Base-by-base conservation (phyloP, 92 coral and sea anemone species). In the Desmophyllum pertusum region DNA sequence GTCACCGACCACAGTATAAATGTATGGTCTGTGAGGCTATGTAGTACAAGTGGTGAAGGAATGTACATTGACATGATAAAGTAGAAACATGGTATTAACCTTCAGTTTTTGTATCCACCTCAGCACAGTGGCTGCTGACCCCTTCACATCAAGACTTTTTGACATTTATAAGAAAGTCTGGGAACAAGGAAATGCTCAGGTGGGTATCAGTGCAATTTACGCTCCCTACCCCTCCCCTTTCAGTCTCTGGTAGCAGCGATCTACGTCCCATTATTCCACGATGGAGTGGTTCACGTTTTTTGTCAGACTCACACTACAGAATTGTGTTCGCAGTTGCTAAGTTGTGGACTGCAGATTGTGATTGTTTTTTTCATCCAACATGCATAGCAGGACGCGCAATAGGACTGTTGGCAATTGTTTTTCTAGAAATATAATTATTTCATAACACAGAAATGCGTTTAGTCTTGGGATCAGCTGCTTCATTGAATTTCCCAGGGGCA, bases 121-220 rank as follows among this genome's bases (percentile, higher is more conserved):
- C 43, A 96, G 99, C 75, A 89, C 99, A 25, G 63, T 94, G 8
- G 79, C 91, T 37, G 94, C 92, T 14, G 99, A 96, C 57, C 79
- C 64, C 15, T 96, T 96, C 46, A 90, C 93, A 14, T 76, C 89
- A 59, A 86, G 90, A 37, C 90, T 96, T 64, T 94, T 92, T 83
- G 88, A 92, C 46, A 94, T 96, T 75, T 94, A 92, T 76, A 93
- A 92, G 59, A 88, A 81, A 69, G 86, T 87, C 36, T 86, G 88
- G 82, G 75, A 83, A 25, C 98, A 96, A 84, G 97, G 97, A 25
- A 40, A 61, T 17, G 80, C 86, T 36, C 93, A 96, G 99, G 99
- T 96, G 35, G 27, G 80, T 59, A 45, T 6, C 25, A 29, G 21
- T 10, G 19, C n/a, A n/a, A n/a, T n/a, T 59, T 10, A 25, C 8